Percentiles rank a stretch among this genome's conserved stretches.
These are phyloP conservation scores for Arnoldichthys spilopterus DNA, from an alignment of 2,797 vertebrate genomes.

Conservation along the genomic window DNA sequence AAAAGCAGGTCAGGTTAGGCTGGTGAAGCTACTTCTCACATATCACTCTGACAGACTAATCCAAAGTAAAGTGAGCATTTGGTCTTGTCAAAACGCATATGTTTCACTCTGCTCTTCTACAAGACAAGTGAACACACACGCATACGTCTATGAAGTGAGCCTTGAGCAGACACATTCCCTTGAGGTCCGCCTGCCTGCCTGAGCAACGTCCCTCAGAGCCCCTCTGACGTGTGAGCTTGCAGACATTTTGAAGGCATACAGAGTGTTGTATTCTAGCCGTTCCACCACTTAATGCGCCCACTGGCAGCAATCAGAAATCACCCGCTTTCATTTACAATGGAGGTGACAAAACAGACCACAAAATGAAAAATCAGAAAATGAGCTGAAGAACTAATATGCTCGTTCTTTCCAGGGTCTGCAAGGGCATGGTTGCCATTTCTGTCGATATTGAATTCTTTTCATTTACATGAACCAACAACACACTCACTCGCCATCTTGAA, in stretches of 20 bases:
- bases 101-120: slow-evolving; percentile 41
- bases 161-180: slow-evolving; percentile 41
- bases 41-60: slow-evolving; percentile 33
- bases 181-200: slow-evolving; percentile 39
- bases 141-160: slow-evolving; percentile 39
- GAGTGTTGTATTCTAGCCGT: slow-evolving; percentile 25
- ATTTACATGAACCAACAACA: neutral
- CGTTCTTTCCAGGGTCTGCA: neutral
- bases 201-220: slow-evolving; percentile 40
- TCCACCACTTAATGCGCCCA: slow-evolving; percentile 9
- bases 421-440: neutral
- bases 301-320: neutral
- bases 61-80: slow-evolving; percentile 37
- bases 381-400: neutral
- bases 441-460: neutral
- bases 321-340: neutral
- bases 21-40: neutral
- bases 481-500: too few relatives aligned
- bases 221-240: slow-evolving; percentile 37
- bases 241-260: slow-evolving; percentile 16
- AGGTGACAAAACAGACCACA: neutral
- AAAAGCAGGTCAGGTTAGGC: slow-evolving; percentile 1
- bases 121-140: slow-evolving; percentile 32
- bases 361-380: neutral
- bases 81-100: slow-evolving; percentile 40